Base-by-base conservation (phyloP, 35 echinoderm and acorn worm species). In the Lytechinus pictus region DNA sequence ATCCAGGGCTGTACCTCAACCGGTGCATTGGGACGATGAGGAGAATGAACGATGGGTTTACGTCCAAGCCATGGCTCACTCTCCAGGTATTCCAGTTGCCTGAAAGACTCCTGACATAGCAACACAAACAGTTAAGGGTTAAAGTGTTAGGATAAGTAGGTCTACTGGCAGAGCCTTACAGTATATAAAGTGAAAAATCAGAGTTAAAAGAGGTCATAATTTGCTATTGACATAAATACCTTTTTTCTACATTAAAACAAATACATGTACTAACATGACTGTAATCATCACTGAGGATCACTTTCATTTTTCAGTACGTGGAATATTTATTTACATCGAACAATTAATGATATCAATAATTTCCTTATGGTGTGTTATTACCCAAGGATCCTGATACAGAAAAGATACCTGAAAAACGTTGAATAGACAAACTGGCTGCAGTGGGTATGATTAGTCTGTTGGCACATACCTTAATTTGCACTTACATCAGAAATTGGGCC, bases 31-130 rank as follows among this genome's bases (percentile, higher is more conserved):
- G 66, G 66, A 79, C 66, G 66, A 79, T 79, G 66, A 79, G 66
- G 66, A 79, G 53, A 92, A 33, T 92, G 91, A n/a, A 21, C 51
- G 33, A 52, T 87, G 95, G 66, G 92, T 28, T 92, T 28, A 8
- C 54, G 29, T 9, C 57, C 95, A 52, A 54, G 53, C 89, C 94
- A 93, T 33, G 86, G 94, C 89, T 94, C 96, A 86, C 79, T 94
- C 72, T 96, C 95, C 52, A 57, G 54, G 86, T 95, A 95, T 28
- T 72, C 94, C 79, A 86, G 60, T 33, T 95, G 94, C 66, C 27
- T 95, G 24, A 52, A n/a, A 14, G 58, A 27, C 86, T 79, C 44
- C 58, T 95, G 52, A 55, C 9, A 57, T 24, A 95, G 3, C 28
- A 93, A 57, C 28, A 27, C 8, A 14, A 93, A 87, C 86, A 28